Conservation (phyloP, 2,113 vertebrate species). For the Uria aalge region DNA sequence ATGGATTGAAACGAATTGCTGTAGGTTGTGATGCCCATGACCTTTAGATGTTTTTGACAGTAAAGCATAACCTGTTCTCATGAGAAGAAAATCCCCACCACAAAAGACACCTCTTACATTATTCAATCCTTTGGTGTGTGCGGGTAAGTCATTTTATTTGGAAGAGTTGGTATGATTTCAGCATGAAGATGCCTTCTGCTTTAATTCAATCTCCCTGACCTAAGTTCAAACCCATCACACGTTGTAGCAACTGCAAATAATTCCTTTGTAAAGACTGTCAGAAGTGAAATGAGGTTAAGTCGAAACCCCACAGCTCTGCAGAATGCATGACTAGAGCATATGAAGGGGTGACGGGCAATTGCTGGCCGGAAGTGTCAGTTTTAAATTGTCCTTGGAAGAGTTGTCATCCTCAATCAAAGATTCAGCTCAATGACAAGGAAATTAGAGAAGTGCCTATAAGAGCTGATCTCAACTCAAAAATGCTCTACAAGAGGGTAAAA, state of each 20-base stretch:
- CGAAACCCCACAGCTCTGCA: neutral
- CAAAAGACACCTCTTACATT: constrained; percentile 7
- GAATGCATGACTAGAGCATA: neutral
- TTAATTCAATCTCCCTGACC: constrained; percentile 62
- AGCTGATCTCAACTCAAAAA: constrained; percentile 11
- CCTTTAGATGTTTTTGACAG: constrained; percentile 39
- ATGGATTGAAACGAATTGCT: neutral
- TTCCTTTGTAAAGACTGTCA: constrained; percentile 65
- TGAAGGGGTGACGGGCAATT: constrained; percentile 37
- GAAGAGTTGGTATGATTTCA: constrained; percentile 27
- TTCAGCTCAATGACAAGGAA: constrained; percentile 41
- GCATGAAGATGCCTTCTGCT: neutral
- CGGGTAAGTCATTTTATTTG: constrained; percentile 30
- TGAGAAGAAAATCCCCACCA: constrained; percentile 18
- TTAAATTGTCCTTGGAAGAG: constrained; percentile 51
- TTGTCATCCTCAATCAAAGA: constrained; percentile 48
- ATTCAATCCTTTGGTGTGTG: neutral
- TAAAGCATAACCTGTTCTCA: neutral
- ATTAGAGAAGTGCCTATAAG: neutral
- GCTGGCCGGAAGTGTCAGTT: constrained; percentile 42
- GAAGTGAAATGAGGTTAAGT: constrained; percentile 56
- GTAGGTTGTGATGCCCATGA: neutral
- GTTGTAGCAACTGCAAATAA: constrained; percentile 52
- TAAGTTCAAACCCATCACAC: constrained; percentile 58
- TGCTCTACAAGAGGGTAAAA: neutral